Evolutionary conservation across 2,888 invertebrate species (phyloP), one percentile per base, ranked within the genome.

Genomic region (Ptychoptera contaminata): DNA sequence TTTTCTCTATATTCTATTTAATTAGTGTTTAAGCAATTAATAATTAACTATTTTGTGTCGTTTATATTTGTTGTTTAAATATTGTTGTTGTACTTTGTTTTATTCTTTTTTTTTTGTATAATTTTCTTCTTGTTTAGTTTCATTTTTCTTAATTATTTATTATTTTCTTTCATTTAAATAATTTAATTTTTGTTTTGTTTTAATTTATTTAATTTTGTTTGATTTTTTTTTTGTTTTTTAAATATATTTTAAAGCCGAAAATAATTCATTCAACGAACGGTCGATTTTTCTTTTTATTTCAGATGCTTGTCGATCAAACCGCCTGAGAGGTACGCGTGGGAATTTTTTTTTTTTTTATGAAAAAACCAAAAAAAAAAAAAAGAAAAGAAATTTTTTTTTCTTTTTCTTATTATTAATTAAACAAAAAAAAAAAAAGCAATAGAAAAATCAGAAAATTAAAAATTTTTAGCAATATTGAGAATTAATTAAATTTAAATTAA

Each of bases 221-320:
- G n/a, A n/a, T 42, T 40, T 41, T 35, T 37, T 36, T 36, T 45
- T 42, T 44, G 44, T 45, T 41, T 40, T 42, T 50, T 47, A 48
- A 48, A 46, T 46, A 49, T 49, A 44, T 49, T 50, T 47, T 49
- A 12, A 37, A 49, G 31, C n/a, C 16, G 32, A 12, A 56, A 69
- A 68, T 66, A 59, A 71, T 70, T 63, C 71, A 70, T 74, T 73
- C 70, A 72, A 72, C 70, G 70, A 71, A 70, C 70, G 48, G 48
- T 71, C 71, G 71, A 70, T 70, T 67, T 70, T 68, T 70, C 73
- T 74, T 76, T 74, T 76, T 74, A 76, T 76, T 76, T 71, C 76
- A 76, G 76, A 76, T 76, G 76, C 73, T 75, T 76, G 75, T 76
- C 76, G 72, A 76, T 76, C 73, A 76, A 76, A 74, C 77, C 76